Percentiles rank a stretch among this genome's conserved stretches.
Conservation (phyloP, 2,888 invertebrate species). For the Diarsia mendica region DNA sequence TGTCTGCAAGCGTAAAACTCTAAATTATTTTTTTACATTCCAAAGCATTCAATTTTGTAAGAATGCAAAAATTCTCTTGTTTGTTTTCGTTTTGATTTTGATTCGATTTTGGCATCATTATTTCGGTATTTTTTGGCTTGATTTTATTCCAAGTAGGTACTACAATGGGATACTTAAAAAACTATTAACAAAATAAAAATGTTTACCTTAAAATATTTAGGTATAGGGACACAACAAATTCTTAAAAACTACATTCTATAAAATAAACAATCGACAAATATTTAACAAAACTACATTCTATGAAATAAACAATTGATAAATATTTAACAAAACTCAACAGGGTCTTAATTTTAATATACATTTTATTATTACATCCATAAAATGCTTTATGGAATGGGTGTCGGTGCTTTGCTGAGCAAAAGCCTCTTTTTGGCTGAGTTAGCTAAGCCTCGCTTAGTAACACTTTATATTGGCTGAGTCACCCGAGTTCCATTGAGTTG, state of each 20-base stretch:
- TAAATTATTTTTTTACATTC: conserved; percentile 5
- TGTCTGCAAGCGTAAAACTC: conserved; percentile 9
- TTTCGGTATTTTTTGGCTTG: background rate
- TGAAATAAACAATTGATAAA: conserved; percentile 3
- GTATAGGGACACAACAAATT: conserved; percentile 6
- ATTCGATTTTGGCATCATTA: background rate
- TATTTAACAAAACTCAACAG: conserved; percentile 28
- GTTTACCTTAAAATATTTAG: background rate
- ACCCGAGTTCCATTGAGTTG: background rate
- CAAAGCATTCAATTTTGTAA: conserved; percentile 2
- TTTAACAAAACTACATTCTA: conserved; percentile 7
- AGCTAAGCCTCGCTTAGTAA: background rate
- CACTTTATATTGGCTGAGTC: background rate
- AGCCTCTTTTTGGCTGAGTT: background rate
- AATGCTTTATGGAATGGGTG: background rate
- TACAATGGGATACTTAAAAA: background rate
- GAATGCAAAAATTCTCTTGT: background rate
- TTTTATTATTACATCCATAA: background rate
- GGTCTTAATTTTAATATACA: background rate
- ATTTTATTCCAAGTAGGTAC: background rate
- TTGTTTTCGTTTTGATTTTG: background rate
- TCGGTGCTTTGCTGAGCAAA: background rate
- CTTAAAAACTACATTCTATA: conserved; percentile 12
- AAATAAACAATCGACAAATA: conserved; percentile 2
- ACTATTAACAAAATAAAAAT: background rate